Evolutionary conservation across 2,797 vertebrate species (phyloP).

Genomic region (Chromis chromis): DNA sequence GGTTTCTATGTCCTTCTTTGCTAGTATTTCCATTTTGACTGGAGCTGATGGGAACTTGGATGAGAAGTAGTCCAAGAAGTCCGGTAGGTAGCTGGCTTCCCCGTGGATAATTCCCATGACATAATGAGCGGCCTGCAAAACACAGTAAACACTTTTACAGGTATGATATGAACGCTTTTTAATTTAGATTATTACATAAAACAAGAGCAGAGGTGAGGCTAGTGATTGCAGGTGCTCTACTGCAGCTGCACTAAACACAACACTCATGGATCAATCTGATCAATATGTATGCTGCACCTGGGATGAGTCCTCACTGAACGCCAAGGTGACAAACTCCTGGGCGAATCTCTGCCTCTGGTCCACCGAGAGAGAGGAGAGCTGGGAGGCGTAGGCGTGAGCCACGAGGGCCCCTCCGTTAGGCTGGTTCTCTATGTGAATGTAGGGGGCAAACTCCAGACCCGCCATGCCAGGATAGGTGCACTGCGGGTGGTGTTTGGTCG

Average conservation of each 20-base stretch:
- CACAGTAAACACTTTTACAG: conserved; percentile 8
- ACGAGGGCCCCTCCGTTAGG: conserved; percentile 97
- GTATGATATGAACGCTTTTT: background rate
- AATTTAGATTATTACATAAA: background rate
- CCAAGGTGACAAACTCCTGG: conserved; percentile 91
- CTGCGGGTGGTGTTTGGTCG: conserved; percentile 36
- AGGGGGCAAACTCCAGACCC: conserved; percentile 90
- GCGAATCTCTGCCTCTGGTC: conserved; percentile 91
- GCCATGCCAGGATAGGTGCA: conserved; percentile 84
- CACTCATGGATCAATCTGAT: conserved; percentile 5
- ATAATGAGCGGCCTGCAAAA: conserved; percentile 89
- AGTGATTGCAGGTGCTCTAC: background rate
- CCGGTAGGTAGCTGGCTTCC: conserved; percentile 94
- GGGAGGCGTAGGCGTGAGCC: conserved; percentile 92
- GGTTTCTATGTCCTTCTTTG: conserved; percentile 99
- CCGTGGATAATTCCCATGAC: conserved; percentile 98
- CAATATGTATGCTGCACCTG: conserved; percentile 59
- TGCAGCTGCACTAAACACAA: background rate
- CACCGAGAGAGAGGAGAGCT: conserved; percentile 90
- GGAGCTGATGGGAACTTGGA: conserved; percentile 95
- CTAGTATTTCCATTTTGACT: conserved; percentile 99
- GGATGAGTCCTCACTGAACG: conserved; percentile 92
- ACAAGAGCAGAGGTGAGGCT: background rate
- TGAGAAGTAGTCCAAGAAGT: conserved; percentile 99
- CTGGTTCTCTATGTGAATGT: conserved; percentile 96